These are phyloP conservation scores for Nixonia krombeini DNA, from an alignment of 1,140 invertebrate species.

Conservation along the genomic window DNA sequence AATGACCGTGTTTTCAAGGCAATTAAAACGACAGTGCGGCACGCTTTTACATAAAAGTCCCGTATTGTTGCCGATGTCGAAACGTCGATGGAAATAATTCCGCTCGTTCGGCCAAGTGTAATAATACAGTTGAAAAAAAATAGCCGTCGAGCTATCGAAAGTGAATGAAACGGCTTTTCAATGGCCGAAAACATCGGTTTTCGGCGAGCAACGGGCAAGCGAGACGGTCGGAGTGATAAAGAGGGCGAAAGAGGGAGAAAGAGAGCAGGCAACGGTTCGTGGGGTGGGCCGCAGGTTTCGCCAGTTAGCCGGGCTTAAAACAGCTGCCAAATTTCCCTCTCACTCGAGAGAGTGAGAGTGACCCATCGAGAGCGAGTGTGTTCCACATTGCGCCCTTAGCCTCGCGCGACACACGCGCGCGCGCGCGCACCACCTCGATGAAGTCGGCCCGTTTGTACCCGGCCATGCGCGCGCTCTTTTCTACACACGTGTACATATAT, in stretches of 20 bases:
- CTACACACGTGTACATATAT: no score
- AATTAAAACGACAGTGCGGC: no score
- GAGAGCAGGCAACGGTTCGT: slow-evolving; percentile 18
- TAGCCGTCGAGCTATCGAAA: no score
- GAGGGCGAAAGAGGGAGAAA: slow-evolving; percentile 21
- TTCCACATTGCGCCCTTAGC: no score
- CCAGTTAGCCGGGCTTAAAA: slow-evolving; percentile 69
- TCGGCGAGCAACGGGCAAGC: neutral
- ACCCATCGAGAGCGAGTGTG: slow-evolving; percentile 69
- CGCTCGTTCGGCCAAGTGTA: no score
- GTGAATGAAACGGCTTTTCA: neutral
- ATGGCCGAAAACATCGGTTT: slow-evolving; percentile 1
- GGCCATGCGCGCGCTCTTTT: slow-evolving; percentile 46
- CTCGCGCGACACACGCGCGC: slow-evolving; percentile 43
- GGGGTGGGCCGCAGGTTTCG: slow-evolving; percentile 58
- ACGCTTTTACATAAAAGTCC: no score
- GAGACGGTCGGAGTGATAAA: slow-evolving; percentile 6
- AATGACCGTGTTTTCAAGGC: no score
- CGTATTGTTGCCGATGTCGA: no score
- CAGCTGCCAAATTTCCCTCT: slow-evolving; percentile 72
- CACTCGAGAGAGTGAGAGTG: slow-evolving; percentile 68
- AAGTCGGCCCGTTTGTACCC: slow-evolving; percentile 46
- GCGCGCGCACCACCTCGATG: slow-evolving; percentile 17
- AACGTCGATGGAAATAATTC: no score
- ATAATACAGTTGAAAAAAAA: no score